These are phyloP conservation scores for Drosophila borborema DNA, from an alignment of 2,888 invertebrate genomes.

Conservation along the genomic window DNA sequence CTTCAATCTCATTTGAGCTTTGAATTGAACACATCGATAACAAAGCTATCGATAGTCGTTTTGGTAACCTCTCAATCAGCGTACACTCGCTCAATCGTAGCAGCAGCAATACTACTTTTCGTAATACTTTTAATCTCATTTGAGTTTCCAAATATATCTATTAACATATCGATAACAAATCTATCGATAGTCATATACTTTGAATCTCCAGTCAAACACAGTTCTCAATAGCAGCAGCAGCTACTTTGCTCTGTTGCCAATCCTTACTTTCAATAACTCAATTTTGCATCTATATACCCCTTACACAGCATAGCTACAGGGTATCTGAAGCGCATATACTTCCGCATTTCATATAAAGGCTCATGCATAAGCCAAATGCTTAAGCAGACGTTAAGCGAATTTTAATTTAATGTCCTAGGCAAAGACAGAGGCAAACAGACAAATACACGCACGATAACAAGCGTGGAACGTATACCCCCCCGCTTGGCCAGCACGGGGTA, in stretches of 20 bases:
- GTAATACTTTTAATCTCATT: no score
- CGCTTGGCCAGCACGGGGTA: not conserved
- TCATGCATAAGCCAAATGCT: constrained; percentile 39
- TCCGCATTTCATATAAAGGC: constrained; percentile 42
- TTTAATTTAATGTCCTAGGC: constrained; percentile 10
- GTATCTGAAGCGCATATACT: constrained; percentile 11
- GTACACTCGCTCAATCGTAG: no score
- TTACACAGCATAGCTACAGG: not conserved
- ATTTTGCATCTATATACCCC: not conserved
- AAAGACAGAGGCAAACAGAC: not conserved
- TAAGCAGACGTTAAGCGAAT: constrained; percentile 16
- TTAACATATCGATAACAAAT: no score
- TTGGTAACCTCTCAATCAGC: no score
- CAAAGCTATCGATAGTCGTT: no score
- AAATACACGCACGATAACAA: constrained; percentile 2
- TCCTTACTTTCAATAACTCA: not conserved
- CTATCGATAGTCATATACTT: no score
- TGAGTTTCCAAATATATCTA: no score
- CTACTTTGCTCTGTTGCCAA: not conserved
- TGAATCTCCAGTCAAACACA: no score
- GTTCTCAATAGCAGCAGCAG: not conserved
- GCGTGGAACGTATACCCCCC: not conserved
- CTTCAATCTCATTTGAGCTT: no score
- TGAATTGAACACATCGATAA: no score
- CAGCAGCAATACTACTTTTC: no score